These are phyloP conservation scores for Acanthosepion lycidas DNA, from an alignment of 2,888 invertebrate species.

Conservation along the genomic window DNA sequence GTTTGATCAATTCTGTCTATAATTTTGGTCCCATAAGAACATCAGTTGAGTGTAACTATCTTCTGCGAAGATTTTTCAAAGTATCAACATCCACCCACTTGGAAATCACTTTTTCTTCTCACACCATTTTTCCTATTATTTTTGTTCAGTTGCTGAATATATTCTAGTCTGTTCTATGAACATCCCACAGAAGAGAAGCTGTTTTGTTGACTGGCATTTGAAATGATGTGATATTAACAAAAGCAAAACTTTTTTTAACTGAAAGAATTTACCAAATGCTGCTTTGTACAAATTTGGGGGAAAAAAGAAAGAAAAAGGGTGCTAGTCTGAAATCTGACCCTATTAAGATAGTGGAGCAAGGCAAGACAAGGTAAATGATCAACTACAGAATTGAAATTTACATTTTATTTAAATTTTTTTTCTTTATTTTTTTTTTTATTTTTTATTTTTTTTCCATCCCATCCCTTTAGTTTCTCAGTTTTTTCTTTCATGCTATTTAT, in stretches of 20 bases:
- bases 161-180: constrained; percentile 5
- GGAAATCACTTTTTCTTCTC: too few relatives aligned
- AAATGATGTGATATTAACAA: constrained; percentile 44
- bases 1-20: not conserved
- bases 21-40: constrained; percentile 21
- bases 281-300: constrained; percentile 24
- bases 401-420: not conserved
- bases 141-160: constrained; percentile 8
- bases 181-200: constrained; percentile 40
- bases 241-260: constrained; percentile 20
- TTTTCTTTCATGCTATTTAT: too few relatives aligned
- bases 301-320: not conserved
- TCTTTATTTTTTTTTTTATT: too few relatives aligned
- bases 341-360: not conserved
- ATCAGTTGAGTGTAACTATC: not conserved
- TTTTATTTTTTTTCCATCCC: too few relatives aligned
- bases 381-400: not conserved
- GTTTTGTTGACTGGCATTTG: constrained; percentile 13
- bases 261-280: constrained; percentile 25
- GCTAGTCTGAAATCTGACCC: constrained; percentile 21
- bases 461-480: too few relatives aligned
- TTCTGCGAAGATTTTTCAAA: not conserved
- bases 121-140: not conserved
- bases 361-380: not conserved
- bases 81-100: not conserved